These are phyloP conservation scores for Vulpes vulpes DNA, from an alignment of 2,113 vertebrate genomes.

Conservation along the genomic window DNA sequence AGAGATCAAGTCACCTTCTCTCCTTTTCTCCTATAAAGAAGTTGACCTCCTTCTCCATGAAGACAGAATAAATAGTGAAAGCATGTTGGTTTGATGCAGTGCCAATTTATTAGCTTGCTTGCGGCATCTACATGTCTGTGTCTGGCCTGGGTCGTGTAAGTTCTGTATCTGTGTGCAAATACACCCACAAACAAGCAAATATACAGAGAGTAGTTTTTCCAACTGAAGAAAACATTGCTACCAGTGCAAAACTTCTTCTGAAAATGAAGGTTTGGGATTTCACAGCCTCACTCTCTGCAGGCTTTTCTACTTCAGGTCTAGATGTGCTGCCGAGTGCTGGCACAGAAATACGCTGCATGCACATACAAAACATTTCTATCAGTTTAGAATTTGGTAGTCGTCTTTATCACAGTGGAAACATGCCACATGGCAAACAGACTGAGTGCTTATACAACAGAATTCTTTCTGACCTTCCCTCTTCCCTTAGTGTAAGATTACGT, in stretches of 20 bases:
- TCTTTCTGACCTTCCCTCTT: slow-evolving; percentile 57
- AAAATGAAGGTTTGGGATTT: neutral
- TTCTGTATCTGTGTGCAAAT: neutral
- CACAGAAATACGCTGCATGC: neutral
- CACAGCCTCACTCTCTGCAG: neutral
- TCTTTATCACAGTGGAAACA: slow-evolving; percentile 68
- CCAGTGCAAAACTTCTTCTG: neutral
- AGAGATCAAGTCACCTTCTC: neutral
- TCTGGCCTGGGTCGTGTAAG: neutral
- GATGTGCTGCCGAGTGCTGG: neutral
- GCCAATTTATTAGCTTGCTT: neutral
- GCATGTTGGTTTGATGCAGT: neutral
- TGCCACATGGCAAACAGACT: slow-evolving; percentile 62
- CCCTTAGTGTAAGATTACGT: slow-evolving; percentile 67
- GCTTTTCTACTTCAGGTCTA: neutral
- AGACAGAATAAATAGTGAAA: neutral
- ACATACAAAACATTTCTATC: slow-evolving; percentile 33
- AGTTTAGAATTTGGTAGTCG: slow-evolving; percentile 35
- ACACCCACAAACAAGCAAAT: neutral
- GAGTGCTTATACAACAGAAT: slow-evolving; percentile 69
- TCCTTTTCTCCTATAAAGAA: neutral
- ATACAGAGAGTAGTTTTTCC: neutral
- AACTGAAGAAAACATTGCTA: neutral
- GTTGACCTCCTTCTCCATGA: neutral
- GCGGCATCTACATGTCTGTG: neutral